phyloP scores from a whole-genome alignment of 2,797 vertebrate species.

The Sebastes itinus region DNA sequence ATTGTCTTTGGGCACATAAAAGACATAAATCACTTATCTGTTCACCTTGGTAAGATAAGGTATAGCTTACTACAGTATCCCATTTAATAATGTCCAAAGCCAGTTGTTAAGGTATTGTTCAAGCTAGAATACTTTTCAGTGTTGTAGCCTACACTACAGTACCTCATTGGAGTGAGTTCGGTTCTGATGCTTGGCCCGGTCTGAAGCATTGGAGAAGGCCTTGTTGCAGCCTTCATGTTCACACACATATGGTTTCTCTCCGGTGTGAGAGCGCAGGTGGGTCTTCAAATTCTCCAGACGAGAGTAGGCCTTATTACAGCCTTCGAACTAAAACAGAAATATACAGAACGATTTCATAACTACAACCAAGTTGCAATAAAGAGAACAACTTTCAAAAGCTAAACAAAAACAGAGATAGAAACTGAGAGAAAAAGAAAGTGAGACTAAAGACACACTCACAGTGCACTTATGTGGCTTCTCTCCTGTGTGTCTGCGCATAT shows the following conservation, averaged over 20 bases:
- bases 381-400: slow-evolving; percentile 49
- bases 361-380: not conserved
- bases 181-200: slow-evolving; percentile 98
- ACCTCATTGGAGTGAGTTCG: slow-evolving; percentile 94
- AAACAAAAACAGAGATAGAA: not conserved
- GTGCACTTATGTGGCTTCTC: slow-evolving; percentile 99
- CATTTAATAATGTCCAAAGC: not conserved
- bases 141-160: not conserved
- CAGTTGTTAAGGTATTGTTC: not conserved
- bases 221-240: slow-evolving; percentile 98
- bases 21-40: not conserved
- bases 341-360: not conserved
- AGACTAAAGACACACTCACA: slow-evolving; percentile 79
- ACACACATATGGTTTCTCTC: slow-evolving; percentile 98
- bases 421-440: not conserved
- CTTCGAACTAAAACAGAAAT: slow-evolving; percentile 89
- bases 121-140: not conserved
- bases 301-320: slow-evolving; percentile 98
- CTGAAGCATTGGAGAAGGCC: slow-evolving; percentile 97
- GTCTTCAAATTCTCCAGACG: slow-evolving; percentile 99
- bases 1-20: not conserved
- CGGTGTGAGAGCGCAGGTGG: slow-evolving; percentile 95
- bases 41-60: not conserved
- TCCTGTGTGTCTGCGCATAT: slow-evolving; percentile 97
- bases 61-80: not conserved